Evolutionary conservation across 1,140 invertebrate species (phyloP).

Genomic region (Octopus bimaculoides): DNA sequence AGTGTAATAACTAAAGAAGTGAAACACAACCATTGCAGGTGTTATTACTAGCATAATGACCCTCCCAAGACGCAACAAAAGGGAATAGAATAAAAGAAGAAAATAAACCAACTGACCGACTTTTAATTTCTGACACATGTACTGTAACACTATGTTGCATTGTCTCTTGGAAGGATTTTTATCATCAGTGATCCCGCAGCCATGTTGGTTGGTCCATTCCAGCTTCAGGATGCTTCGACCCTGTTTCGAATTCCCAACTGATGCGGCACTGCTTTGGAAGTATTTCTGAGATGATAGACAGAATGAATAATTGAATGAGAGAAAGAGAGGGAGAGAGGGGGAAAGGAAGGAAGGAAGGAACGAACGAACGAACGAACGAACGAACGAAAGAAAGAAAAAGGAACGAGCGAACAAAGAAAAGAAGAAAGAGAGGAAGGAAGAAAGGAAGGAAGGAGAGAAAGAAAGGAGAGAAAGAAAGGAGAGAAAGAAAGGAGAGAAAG

Average conservation of each 20-base stretch:
- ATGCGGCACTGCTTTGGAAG: constrained; percentile 50
- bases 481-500: background rate
- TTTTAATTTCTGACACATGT: constrained; percentile 56
- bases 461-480: background rate
- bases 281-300: constrained; percentile 54
- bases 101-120: too few species aligned
- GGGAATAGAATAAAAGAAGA: too few species aligned
- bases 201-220: constrained; percentile 58
- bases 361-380: background rate
- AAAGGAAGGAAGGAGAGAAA: background rate
- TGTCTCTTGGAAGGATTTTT: constrained; percentile 51
- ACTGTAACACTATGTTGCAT: constrained; percentile 54
- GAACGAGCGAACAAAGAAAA: background rate
- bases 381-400: too few species aligned
- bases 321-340: background rate
- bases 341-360: background rate
- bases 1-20: too few species aligned
- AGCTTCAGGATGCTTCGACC: constrained; percentile 40
- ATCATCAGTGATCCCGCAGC: constrained; percentile 53
- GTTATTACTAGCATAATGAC: too few species aligned
- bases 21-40: too few species aligned
- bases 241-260: constrained; percentile 20
- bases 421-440: background rate
- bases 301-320: background rate
- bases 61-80: too few species aligned